Evolutionary conservation across 2,888 invertebrate genomes (phyloP).

Genomic region (Parasteatoda lunata): DNA sequence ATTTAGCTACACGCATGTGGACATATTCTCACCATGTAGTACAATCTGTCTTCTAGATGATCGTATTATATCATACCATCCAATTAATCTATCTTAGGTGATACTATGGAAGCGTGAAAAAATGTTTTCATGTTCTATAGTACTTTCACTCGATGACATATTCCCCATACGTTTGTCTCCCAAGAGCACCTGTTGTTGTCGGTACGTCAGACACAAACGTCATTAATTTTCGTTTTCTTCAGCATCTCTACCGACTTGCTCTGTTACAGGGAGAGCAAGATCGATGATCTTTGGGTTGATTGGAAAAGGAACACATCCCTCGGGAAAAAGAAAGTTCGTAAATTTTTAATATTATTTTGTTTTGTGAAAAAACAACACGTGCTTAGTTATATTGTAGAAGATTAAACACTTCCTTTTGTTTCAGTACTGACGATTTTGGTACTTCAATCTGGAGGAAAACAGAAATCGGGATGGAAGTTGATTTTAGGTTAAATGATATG

Average conservation of each 20-base stretch:
- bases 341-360: constrained; percentile 1
- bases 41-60: no score
- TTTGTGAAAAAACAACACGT: neutral
- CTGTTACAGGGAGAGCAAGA: constrained; percentile 31
- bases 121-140: constrained; percentile 8
- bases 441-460: neutral
- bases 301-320: constrained; percentile 56
- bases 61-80: neutral
- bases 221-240: constrained; percentile 61
- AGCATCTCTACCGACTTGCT: neutral
- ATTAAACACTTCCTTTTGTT: constrained; percentile 3
- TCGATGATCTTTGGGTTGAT: constrained; percentile 54
- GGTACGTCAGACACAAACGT: constrained; percentile 22
- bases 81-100: constrained; percentile 43
- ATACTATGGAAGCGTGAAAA: constrained; percentile 13
- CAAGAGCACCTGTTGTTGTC: constrained; percentile 58
- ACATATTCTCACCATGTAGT: no score
- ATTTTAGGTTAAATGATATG: neutral
- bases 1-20: no score
- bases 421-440: neutral
- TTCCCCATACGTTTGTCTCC: neutral
- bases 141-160: neutral
- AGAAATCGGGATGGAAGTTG: neutral
- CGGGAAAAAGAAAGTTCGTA: constrained; percentile 13
- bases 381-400: neutral